These are phyloP conservation scores for Halcyon chelicuti DNA, from an alignment of 2,797 vertebrate genomes.

Conservation along the genomic window DNA sequence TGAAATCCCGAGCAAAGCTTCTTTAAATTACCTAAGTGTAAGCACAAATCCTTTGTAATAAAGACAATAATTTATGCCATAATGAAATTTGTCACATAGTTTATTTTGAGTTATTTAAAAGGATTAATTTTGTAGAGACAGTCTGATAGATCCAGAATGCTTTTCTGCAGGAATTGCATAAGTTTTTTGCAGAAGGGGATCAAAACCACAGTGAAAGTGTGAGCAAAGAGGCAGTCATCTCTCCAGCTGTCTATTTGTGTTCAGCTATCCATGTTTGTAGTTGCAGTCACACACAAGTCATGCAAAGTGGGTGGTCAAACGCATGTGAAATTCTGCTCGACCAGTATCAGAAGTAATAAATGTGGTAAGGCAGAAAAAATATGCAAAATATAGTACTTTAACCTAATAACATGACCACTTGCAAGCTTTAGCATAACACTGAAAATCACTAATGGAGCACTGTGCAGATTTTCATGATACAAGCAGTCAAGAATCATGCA, in stretches of 20 bases:
- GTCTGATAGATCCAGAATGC: not conserved
- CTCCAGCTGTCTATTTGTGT: not conserved
- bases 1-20: constrained; percentile 19
- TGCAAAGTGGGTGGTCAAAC: constrained; percentile 37
- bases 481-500: constrained; percentile 78
- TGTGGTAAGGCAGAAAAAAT: constrained; percentile 72
- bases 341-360: constrained; percentile 64
- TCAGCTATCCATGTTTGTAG: not conserved
- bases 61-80: constrained; percentile 23
- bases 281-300: not conserved
- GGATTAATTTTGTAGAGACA: not conserved
- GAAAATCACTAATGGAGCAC: constrained; percentile 75
- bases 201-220: not conserved
- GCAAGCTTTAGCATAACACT: constrained; percentile 75
- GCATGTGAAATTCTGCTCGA: not conserved
- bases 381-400: constrained; percentile 74
- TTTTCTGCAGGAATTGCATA: not conserved
- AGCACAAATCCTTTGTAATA: constrained; percentile 25
- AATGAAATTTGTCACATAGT: constrained; percentile 21
- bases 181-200: not conserved
- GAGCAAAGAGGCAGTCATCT: not conserved
- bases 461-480: constrained; percentile 75
- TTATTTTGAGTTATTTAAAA: constrained; percentile 44
- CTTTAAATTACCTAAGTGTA: constrained; percentile 29
- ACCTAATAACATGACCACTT: constrained; percentile 77